Evolutionary conservation across 2,797 vertebrate species (phyloP), one percentile per base, ranked within the genome.

Genomic region (Amblyopsis hoosieri): DNA sequence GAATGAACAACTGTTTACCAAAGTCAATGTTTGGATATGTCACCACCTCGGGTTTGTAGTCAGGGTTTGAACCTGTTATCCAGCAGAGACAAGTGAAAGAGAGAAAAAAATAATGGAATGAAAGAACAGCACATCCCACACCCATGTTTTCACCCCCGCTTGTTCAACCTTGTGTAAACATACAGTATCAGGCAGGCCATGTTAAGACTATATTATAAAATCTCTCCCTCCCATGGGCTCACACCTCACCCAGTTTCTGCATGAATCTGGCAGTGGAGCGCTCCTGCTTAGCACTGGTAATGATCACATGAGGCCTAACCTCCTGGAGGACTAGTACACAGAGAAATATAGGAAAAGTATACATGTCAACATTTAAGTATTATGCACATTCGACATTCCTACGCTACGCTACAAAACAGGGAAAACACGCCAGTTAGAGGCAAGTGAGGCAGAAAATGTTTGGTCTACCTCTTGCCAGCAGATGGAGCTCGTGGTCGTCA

Each of bases 251-350:
- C 37, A 97, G 83, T 58, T 79, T 88, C 64, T 87, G 86, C 51
- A 99, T 85, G 83, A 96, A 98, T 48, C 46, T 89, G 47, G 92
- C 82, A 87, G 98, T 90, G 71, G 78, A 91, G 57, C 83, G 87
- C 69, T 99, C 96, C 82, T 98, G 97, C 88, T 97, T 99, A 61
- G 96, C 96, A 78, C 95, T 98, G 19, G 95, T 96, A 70, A 99
- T 88, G 76, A 99, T 71, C 50, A 94, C 93, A 51, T 74, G 87
- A 60, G 98, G 97, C 62, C 84, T 85, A 71, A 98, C 68, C 86
- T 98, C 95, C 70, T 87, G 92, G 47, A 95, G 85, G 19, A 97
- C 96, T 96, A 74, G 9, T 9, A 64, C 46, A 63, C 4, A 57
- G 29, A 14, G 11, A 23, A 45, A 71, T 5, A 55, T 14, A 23